Evolutionary conservation across 2,888 invertebrate species (phyloP).

Genomic region (Eubasilissa splendida): DNA sequence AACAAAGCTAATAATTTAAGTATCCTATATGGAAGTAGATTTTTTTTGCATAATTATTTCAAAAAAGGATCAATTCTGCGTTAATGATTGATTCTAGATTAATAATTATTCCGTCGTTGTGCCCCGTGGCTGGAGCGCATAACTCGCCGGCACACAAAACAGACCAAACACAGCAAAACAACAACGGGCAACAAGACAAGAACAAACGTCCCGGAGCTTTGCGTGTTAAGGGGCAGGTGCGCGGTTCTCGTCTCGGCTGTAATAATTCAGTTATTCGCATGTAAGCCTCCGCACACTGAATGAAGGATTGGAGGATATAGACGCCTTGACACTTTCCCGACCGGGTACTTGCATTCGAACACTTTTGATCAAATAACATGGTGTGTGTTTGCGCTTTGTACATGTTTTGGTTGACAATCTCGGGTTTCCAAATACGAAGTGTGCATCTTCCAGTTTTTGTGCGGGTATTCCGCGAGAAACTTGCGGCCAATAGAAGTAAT

Average conservation of each 20-base stretch:
- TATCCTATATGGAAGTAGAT: too few relatives aligned
- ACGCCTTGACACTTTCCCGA: constrained; percentile 27
- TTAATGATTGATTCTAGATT: neutral
- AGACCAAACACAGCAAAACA: neutral
- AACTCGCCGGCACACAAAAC: neutral
- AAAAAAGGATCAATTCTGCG: too few relatives aligned
- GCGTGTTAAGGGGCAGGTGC: constrained; percentile 56
- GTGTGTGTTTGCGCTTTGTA: too few relatives aligned
- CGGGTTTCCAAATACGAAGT: too few relatives aligned
- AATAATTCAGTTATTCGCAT: constrained; percentile 54
- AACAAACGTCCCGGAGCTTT: constrained; percentile 52
- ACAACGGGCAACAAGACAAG: constrained; percentile 24
- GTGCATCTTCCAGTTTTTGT: too few relatives aligned
- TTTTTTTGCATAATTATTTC: too few relatives aligned
- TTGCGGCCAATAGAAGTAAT: too few relatives aligned
- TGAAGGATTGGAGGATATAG: constrained; percentile 39
- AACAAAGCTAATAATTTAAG: too few relatives aligned
- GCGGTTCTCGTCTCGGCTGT: constrained; percentile 31
- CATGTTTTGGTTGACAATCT: too few relatives aligned
- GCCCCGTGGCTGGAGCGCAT: neutral
- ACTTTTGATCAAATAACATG: neutral
- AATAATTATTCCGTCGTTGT: neutral
- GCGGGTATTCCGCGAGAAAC: too few relatives aligned
- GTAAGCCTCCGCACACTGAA: constrained; percentile 41
- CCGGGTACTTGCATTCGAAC: neutral